Evolutionary conservation across 2,113 vertebrate genomes (phyloP).

Genomic region (Microtus ochrogaster): DNA sequence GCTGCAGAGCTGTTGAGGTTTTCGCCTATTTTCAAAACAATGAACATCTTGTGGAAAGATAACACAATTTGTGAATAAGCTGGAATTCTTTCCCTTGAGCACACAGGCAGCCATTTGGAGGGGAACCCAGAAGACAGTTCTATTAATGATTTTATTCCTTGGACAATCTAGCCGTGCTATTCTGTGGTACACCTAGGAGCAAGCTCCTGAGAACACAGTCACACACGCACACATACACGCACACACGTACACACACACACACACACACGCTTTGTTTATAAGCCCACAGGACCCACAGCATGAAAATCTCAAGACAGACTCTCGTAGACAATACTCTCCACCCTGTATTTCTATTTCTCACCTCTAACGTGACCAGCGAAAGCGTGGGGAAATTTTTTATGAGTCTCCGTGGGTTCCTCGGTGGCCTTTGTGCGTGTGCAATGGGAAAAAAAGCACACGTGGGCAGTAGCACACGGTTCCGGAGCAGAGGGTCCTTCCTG

Average conservation of each 20-base stretch:
- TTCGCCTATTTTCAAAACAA: conserved; percentile 72
- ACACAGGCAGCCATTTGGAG: conserved; percentile 47
- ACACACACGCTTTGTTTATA: neutral
- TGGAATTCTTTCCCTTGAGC: conserved; percentile 40
- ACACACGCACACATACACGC: neutral
- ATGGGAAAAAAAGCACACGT: neutral
- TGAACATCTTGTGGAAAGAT: conserved; percentile 66
- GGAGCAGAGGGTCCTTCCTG: conserved; percentile 33
- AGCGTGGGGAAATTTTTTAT: neutral
- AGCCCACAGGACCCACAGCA: neutral
- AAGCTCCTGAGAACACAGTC: neutral
- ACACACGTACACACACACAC: no score
- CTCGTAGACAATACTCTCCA: neutral
- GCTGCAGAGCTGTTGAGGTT: conserved; percentile 67
- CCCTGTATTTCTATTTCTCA: neutral
- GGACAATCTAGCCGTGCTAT: neutral
- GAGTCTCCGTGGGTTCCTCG: neutral
- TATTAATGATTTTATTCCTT: neutral
- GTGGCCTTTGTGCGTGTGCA: neutral
- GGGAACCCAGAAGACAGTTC: neutral
- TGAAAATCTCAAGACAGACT: neutral
- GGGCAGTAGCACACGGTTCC: neutral
- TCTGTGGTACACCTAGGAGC: neutral
- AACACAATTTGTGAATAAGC: conserved; percentile 9
- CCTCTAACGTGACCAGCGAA: neutral